A percentile compares a stretch with the other conserved stretches of the same genome.
These are phyloP conservation scores for Eupsilia transversa DNA, from an alignment of 2,888 invertebrate genomes.

Conservation along the genomic window DNA sequence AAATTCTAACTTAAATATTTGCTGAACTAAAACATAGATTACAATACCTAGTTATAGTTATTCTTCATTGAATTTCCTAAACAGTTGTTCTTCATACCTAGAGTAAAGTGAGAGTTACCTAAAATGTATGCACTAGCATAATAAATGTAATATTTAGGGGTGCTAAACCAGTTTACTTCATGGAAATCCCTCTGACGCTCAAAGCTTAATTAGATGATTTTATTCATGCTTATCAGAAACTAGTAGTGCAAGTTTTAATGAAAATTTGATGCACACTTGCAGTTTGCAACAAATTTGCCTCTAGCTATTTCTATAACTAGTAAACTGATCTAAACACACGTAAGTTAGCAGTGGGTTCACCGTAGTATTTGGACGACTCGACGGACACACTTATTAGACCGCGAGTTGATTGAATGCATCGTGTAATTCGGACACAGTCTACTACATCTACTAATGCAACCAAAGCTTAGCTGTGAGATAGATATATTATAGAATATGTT, in stretches of 20 bases:
- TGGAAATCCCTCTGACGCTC: constrained; percentile 12
- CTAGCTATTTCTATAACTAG: background rate
- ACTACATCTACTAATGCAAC: background rate
- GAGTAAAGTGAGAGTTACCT: background rate
- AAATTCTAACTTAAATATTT: background rate
- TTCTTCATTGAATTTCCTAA: background rate
- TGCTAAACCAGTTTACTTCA: background rate
- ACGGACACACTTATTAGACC: constrained; percentile 23
- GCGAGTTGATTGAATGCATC: constrained; percentile 34
- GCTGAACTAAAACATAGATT: background rate
- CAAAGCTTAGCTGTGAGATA: background rate
- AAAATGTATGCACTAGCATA: background rate
- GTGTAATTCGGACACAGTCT: background rate
- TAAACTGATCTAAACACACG: constrained; percentile 12
- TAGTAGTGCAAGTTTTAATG: constrained; percentile 1
- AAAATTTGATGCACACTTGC: background rate
- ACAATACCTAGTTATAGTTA: too few species aligned
- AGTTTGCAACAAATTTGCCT: too few species aligned
- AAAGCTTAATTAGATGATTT: background rate
- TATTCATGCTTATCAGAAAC: constrained; percentile 5
- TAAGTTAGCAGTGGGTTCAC: background rate
- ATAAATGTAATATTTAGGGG: constrained; percentile 10
- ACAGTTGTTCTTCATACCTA: too few species aligned
- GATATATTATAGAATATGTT: background rate
- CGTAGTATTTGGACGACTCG: background rate